Evolutionary conservation across 2,797 vertebrate species (phyloP).

Genomic region (Tiaroga cobitis): DNA sequence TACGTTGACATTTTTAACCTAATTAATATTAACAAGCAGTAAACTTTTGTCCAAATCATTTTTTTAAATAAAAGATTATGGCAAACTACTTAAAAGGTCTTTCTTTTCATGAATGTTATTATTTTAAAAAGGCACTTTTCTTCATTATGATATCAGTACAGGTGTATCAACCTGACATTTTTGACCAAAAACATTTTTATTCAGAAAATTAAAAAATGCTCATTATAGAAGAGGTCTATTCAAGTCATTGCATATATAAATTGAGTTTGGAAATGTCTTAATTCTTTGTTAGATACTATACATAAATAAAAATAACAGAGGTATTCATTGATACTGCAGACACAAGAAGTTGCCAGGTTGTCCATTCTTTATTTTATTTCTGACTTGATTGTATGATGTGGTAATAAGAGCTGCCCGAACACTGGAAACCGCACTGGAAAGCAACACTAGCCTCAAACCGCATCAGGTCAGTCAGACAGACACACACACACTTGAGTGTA

Average conservation of each 20-base stretch:
- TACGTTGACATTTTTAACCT: background rate
- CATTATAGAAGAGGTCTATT: background rate
- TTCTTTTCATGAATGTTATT: background rate
- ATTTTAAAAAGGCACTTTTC: background rate
- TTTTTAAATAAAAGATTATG: background rate
- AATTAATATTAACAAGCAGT: background rate
- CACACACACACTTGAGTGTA: constrained; percentile 9
- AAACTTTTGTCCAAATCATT: background rate
- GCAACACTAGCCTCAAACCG: background rate
- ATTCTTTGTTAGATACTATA: background rate
- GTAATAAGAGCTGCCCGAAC: background rate
- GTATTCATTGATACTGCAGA: background rate
- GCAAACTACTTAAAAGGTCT: background rate
- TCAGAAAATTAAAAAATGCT: background rate
- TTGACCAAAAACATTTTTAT: background rate
- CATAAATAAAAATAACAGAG: no score
- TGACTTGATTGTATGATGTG: background rate
- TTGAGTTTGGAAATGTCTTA: background rate
- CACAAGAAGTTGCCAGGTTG: background rate
- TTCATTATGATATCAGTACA: background rate
- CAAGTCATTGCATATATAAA: background rate
- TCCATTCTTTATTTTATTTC: background rate
- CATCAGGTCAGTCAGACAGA: background rate
- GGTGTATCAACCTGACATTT: background rate
- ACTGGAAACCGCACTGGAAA: background rate